Base-by-base conservation (phyloP, 1,140 invertebrate genomes). In the Tetranychus cinnabarinus region DNA sequence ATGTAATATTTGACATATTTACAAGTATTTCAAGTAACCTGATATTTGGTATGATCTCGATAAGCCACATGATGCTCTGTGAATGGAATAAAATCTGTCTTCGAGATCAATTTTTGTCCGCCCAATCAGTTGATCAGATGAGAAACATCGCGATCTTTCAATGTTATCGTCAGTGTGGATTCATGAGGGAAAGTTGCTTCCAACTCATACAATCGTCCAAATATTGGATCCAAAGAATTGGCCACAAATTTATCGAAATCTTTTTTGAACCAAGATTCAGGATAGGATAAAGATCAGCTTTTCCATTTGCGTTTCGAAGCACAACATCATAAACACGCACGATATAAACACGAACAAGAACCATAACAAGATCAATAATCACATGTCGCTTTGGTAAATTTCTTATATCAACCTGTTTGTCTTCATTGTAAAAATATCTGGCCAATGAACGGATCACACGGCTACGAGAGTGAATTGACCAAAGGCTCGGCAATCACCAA, bases 51-150 rank as follows among this genome's bases (percentile, higher is more conserved):
- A 92, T 77, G 81, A 82, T 58, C 77, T 76, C 0, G 83, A 73
- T n/a, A 91, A 70, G 1, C 87, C 88, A 73, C 86, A 89, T 1
- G 83, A 86, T 8, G 85, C 86, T 61, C 86, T 71, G 69, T 90
- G 85, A 56, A 81, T 77, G 64, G 85, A 88, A 67, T 88, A 90
- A 71, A 87, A 91, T 64, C 88, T 75, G 75, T 91, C 90, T 73
- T 92, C 88, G 23, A 92, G 74, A 72, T 92, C 88, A 64, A 91
- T 85, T 72, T 82, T 86, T 0, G 87, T 91, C 72, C 90, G 86
- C 3, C 88, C 88, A 62, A 92, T 89, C 63, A 90, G 73, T 72
- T 90, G 87, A 72, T 91, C 87, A 2, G 84, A 79, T 50, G 86
- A 84, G 0, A 90, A 55, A 89, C 73, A 73, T 91, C 87, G 85